phyloP scores from a whole-genome alignment of 1,140 invertebrate species.

The Portunus trituberculatus region DNA sequence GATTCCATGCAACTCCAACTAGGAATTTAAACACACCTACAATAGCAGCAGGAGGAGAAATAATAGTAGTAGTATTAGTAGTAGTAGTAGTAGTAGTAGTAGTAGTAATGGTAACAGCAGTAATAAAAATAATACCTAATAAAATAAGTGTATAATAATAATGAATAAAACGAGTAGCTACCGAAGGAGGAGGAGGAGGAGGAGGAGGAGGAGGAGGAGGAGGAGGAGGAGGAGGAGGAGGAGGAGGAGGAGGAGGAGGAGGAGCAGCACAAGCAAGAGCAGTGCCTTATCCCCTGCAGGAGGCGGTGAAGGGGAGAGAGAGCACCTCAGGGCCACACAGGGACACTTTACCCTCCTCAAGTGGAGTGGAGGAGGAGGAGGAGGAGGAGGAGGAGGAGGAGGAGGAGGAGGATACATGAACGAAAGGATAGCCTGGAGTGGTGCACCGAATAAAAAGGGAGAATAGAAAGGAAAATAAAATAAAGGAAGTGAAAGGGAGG shows the following conservation, averaged over 20 bases:
- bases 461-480: too few species aligned
- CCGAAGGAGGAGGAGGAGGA: not conserved
- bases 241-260: not conserved
- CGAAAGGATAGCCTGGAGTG: too few species aligned
- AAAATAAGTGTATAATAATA: not conserved
- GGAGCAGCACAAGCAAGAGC: not conserved
- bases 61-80: not conserved
- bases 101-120: too few species aligned
- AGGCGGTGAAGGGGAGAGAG: not conserved
- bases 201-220: not conserved
- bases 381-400: not conserved
- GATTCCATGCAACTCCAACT: too few species aligned
- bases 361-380: not conserved
- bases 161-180: not conserved
- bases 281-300: too few species aligned
- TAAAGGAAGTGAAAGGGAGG: too few species aligned
- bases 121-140: too few species aligned
- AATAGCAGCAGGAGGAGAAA: too few species aligned
- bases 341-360: not conserved
- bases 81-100: too few species aligned
- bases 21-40: too few species aligned
- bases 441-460: too few species aligned
- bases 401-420: too few species aligned
- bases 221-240: not conserved
- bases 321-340: constrained; percentile 5